A percentile compares a stretch with the other conserved stretches of the same genome.
Evolutionary conservation across 2,113 vertebrate species (phyloP).

Genomic region (Kryptolebias marmoratus): DNA sequence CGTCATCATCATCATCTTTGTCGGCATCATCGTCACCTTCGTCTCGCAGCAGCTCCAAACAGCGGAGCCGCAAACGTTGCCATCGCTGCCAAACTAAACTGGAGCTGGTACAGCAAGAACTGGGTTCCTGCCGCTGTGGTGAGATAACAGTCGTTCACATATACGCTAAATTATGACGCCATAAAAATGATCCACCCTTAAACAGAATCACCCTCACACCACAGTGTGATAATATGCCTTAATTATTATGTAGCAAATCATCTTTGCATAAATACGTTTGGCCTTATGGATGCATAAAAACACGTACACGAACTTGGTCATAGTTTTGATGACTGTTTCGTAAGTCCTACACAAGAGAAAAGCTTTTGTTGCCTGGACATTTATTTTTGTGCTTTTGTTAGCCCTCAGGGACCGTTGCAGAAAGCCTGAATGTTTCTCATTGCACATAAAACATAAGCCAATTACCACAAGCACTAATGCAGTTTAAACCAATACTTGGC

Average conservation of each 20-base stretch:
- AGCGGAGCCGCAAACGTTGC: slow-evolving; percentile 95
- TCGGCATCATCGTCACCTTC: slow-evolving; percentile 58
- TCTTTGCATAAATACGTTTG: not conserved
- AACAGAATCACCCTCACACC: not conserved
- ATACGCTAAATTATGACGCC: not conserved
- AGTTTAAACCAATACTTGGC: slow-evolving; percentile 71
- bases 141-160: slow-evolving; percentile 48
- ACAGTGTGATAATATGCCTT: not conserved
- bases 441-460: slow-evolving; percentile 75
- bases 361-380: slow-evolving; percentile 3
- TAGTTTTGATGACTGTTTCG: slow-evolving; percentile 10
- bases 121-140: slow-evolving; percentile 99
- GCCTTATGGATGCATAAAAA: slow-evolving; percentile 1
- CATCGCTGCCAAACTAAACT: slow-evolving; percentile 99
- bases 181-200: not conserved
- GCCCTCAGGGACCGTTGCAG: slow-evolving; percentile 52
- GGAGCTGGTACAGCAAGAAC: slow-evolving; percentile 97
- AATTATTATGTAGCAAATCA: not conserved
- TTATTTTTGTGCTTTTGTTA: slow-evolving; percentile 44
- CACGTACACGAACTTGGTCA: not conserved
- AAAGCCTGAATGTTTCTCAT: slow-evolving; percentile 57
- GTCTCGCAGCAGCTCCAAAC: slow-evolving; percentile 86
- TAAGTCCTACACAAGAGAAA: not conserved
- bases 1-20: slow-evolving; percentile 57
- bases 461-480: slow-evolving; percentile 74